A percentile compares a stretch with the other conserved stretches of the same genome.
phyloP scores from a whole-genome alignment of 2,888 invertebrate species.

The Clistopyga incitator region DNA sequence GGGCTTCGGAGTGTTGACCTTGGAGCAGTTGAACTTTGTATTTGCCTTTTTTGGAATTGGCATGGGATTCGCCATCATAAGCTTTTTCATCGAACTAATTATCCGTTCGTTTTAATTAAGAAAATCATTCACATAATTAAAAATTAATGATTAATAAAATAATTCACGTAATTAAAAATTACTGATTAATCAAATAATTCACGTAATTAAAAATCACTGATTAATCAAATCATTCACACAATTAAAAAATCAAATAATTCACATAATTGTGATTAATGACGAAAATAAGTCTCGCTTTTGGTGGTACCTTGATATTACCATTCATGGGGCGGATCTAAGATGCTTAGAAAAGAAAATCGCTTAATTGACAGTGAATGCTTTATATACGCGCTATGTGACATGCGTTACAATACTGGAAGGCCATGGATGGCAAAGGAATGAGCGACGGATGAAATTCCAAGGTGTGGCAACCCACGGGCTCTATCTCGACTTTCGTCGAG shows the following conservation, averaged over 20 bases:
- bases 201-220: no score
- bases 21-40: constrained; percentile 3
- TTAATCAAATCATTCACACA: no score
- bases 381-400: constrained; percentile 20
- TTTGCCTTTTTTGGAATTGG: constrained; percentile 28
- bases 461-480: constrained; percentile 77
- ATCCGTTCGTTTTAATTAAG: neutral
- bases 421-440: constrained; percentile 54
- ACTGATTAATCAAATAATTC: no score
- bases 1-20: neutral
- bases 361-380: neutral
- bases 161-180: no score
- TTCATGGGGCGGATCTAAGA: neutral
- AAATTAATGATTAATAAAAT: no score
- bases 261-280: no score
- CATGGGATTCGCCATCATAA: constrained; percentile 4
- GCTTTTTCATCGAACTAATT: constrained; percentile 5
- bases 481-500: constrained; percentile 63
- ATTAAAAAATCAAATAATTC: no score
- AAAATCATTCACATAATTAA: no score
- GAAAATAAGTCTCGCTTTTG: no score
- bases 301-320: no score
- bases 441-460: constrained; percentile 80
- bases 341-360: no score
- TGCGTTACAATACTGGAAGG: constrained; percentile 54